Conservation (phyloP, 23 tunicate species). For the Clavelina lepadiformis region DNA sequence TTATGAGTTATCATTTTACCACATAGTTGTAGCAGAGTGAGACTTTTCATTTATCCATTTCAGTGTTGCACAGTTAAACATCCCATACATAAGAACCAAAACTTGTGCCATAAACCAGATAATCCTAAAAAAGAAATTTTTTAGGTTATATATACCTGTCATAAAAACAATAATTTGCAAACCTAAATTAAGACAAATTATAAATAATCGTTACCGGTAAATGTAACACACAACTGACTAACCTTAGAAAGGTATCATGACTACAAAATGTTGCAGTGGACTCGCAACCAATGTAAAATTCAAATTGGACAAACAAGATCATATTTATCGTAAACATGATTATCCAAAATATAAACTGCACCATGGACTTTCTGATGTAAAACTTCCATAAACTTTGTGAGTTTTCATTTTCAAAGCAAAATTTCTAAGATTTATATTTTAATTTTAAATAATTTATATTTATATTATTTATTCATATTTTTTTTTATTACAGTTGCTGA, state of each 20-base stretch:
- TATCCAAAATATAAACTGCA: slow-evolving; percentile 39
- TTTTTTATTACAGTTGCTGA: too few species aligned
- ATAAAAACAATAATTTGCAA: not conserved
- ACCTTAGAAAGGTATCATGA: slow-evolving; percentile 50
- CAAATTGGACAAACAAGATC: slow-evolving; percentile 24
- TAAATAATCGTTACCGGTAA: too few species aligned
- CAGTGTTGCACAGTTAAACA: slow-evolving; percentile 28
- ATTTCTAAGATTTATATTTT: slow-evolving; percentile 15
- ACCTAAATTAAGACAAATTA: too few species aligned
- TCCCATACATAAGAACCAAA: slow-evolving; percentile 28
- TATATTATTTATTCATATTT: too few species aligned
- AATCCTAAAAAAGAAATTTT: slow-evolving; percentile 11
- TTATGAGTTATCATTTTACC: not conserved
- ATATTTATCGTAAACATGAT: slow-evolving; percentile 18
- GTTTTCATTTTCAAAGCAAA: slow-evolving; percentile 14
- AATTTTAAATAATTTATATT: too few species aligned
- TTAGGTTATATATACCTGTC: not conserved
- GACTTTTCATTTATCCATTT: slow-evolving; percentile 48
- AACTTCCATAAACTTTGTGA: slow-evolving; percentile 11
- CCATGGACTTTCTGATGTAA: slow-evolving; percentile 29
- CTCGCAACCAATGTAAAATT: slow-evolving; percentile 34
- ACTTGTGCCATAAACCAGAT: slow-evolving; percentile 44
- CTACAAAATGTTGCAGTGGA: slow-evolving; percentile 12
- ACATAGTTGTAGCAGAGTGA: not conserved
- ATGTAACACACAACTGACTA: not conserved